Evolutionary conservation across 2,888 invertebrate species (phyloP), one percentile per base, ranked within the genome.

Genomic region (Leptinotarsa juncta): DNA sequence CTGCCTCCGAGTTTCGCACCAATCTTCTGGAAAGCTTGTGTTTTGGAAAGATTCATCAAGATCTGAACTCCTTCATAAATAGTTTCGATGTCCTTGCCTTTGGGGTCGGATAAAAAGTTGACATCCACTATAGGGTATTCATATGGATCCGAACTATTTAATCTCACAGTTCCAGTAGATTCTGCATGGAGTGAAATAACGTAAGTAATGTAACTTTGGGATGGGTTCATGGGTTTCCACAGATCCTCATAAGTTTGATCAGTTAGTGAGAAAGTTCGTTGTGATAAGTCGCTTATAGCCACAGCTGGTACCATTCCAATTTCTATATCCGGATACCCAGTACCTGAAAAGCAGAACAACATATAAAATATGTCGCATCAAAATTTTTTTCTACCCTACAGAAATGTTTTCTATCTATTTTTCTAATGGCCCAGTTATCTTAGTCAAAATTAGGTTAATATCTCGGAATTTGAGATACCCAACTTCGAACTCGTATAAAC

Each of bases 161-260:
- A 79, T 70, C 75, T 91, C 90, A 85, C 93, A 93, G 77, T 91
- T 90, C 93, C 94, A 92, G 82, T 93, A 1, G 81, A 81, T 48
- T 77, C 67, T 5, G 77, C 18, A 86, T 78, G 0, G 82, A 78
- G 57, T 86, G 86, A 84, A 23, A 79, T 71, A 16, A 80, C 71
- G 65, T 79, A 80, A 4, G 80, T 65, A 7, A 77, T 73, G 67
- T 79, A 80, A 7, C 76, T 72, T 18, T 67, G 65, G 16, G 72
- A 48, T 51, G 71, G 55, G 20, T 71, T 73, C 23, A 74, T 78
- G 42, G 89, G 48, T 49, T 90, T 49, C 87, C 84, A 82, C 86
- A 91, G 72, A 89, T 88, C 86, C 57, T 82, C 72, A 71, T 81
- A 82, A 0, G 83, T 82, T 79, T 84, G 80, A 42, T 83, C 76